Conservation (phyloP, 1,140 invertebrate genomes). For the Meteorus sp. region DNA sequence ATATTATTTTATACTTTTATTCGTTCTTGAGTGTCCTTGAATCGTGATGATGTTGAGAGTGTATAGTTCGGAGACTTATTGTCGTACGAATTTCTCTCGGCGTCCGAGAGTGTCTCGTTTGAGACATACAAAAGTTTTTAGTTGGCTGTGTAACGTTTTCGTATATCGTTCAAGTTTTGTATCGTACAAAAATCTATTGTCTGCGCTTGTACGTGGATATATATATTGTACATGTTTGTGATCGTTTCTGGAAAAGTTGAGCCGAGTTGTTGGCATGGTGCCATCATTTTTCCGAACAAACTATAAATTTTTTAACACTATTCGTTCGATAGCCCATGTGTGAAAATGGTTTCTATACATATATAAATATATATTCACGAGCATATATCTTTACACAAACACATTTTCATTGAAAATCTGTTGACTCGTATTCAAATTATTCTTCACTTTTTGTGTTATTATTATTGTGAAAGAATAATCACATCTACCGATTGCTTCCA, state of each 20-base stretch:
- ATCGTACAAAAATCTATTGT: not conserved
- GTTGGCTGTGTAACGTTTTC: not conserved
- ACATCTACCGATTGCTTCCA: not conserved
- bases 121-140: not conserved
- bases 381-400: no score
- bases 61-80: not conserved
- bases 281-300: slow-evolving; percentile 4
- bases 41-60: not conserved
- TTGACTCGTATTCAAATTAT: not conserved
- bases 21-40: not conserved
- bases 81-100: not conserved
- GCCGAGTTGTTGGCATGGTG: slow-evolving; percentile 7
- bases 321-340: slow-evolving; percentile 1
- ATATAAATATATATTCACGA: not conserved
- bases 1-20: not conserved
- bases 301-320: slow-evolving; percentile 17
- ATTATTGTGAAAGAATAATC: slow-evolving; percentile 3
- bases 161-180: not conserved
- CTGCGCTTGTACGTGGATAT: not conserved
- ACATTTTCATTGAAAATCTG: not conserved
- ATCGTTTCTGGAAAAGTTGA: not conserved
- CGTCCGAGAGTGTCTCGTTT: not conserved
- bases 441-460: not conserved
- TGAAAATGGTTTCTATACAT: slow-evolving; percentile 10
- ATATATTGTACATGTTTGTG: not conserved